Evolutionary conservation across 2,113 vertebrate species (phyloP).

Genomic region (Sinocyclocheilus anshuiensis): DNA sequence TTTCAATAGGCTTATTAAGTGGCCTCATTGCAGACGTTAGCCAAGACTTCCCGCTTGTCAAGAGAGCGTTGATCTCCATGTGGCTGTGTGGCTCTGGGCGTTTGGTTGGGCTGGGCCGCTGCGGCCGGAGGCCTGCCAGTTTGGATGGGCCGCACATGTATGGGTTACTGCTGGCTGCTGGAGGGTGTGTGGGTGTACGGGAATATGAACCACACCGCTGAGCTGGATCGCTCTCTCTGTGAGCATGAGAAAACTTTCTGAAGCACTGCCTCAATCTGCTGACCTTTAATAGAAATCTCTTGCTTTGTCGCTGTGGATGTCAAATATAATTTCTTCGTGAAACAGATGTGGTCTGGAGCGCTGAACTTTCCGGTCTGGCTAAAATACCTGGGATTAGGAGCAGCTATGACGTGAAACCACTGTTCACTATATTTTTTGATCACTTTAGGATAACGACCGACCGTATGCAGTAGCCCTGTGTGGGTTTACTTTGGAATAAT

Average conservation of each 20-base stretch:
- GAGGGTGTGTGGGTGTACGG: conserved; percentile 62
- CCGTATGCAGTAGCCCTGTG: no score
- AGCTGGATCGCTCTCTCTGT: conserved; percentile 44
- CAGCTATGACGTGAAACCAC: not conserved
- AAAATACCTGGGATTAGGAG: conserved; percentile 67
- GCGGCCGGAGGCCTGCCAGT: conserved; percentile 57
- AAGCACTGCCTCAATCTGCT: conserved; percentile 40
- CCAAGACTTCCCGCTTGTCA: conserved; percentile 42
- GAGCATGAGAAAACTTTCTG: conserved; percentile 44
- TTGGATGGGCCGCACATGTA: conserved; percentile 65
- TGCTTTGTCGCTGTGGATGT: conserved; percentile 15
- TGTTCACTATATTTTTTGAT: no score
- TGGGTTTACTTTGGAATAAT: no score
- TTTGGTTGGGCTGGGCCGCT: conserved; percentile 56
- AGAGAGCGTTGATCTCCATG: conserved; percentile 46
- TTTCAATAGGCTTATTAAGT: conserved; percentile 32
- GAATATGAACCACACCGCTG: conserved; percentile 58
- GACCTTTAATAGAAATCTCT: conserved; percentile 42
- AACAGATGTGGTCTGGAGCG: not conserved
- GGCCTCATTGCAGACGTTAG: not conserved
- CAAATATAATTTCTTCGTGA: conserved; percentile 30
- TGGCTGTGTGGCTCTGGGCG: conserved; percentile 57
- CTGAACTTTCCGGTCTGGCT: conserved; percentile 42
- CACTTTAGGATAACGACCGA: no score
- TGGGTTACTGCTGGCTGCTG: conserved; percentile 67